Base-by-base conservation (phyloP, 2,797 vertebrate genomes). In the Odontamblyopus rebecca region DNA sequence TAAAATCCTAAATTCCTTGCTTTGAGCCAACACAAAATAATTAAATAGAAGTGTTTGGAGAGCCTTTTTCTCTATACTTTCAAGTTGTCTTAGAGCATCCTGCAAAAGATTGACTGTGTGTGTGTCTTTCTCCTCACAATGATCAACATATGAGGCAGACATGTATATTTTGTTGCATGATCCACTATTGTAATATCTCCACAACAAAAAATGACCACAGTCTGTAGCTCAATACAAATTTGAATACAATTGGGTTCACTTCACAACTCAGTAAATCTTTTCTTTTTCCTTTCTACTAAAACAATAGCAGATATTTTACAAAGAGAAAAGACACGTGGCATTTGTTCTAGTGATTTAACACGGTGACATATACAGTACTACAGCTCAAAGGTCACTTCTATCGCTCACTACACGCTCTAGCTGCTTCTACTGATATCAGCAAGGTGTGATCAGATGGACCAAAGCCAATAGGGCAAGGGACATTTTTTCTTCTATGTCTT, bases 361-460 rank as follows among this genome's bases (percentile, higher is more conserved):
- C 63, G 18, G 18, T 63, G 30, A 16, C 62, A 66, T 71, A 75
- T 23, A 23, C 23, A n/a, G n/a, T 13, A 75, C 61, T 70, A 38
- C 67, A 13, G 19, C 56, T 61, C n/a, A 61, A 44, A 67, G n/a
- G 57, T 26, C 13, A 26, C 61, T 51, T 68, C 63, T 65, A 73
- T 19, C 30, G 67, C 78, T 84, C 11, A 41, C 18, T 41, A 0
- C 38, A 41, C 70, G 60, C 16, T 71, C 27, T 18, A 6, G 75
- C 48, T 18, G 41, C 23, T 61, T 30, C 67, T 23, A 72, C 38
- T 23, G 54, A 51, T 74, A 68, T 50, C 38, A 38, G 53, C 29
- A 68, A 80, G 80, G 85, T 81, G 83, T 73, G 69, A 76, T 88
- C 88, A 89, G 89, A 87, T 84, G 80, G 85, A 88, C 75, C 73